Evolutionary conservation across 2,888 invertebrate genomes (phyloP), one percentile per base, ranked within the genome.

Genomic region (Choristoneura rosaceana): DNA sequence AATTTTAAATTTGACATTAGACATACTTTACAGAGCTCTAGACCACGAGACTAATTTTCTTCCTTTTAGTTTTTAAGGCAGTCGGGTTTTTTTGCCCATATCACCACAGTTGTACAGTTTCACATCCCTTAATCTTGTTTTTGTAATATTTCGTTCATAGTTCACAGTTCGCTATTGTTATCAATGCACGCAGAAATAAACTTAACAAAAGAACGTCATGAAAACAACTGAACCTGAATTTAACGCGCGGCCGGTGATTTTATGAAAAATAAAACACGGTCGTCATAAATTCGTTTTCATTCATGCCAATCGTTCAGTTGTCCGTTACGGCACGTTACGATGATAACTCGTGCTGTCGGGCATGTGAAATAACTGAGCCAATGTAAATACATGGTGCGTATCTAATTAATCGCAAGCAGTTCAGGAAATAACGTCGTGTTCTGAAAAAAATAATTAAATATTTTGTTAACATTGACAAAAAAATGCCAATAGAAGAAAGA

Each of bases 381-480:
- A 45, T 14, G 67, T 60, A 60, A 33, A 47, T 59, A 47, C 12
- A 60, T 60, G 59, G n/a, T 4, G 52, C 17, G 52, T 52, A 17
- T 17, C 52, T 15, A 8, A 17, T 52, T 52, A 17, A 52, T 52
- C 17, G 17, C 14, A 52, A 17, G 52, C 52, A 14, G 14, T 15
- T 50, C 8, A 1, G 15, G 7, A 8, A 50, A 50, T n/a, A 47
- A 47, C 3, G 10, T 43, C 43, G 12, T 43, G 43, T 12, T 43
- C 25, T 1, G 25, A 25, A 25, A 25, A 25, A 25, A 1, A 1
- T 25, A 1, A 1, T 25, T 25, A n/a, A n/a, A n/a, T n/a, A n/a
- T n/a, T 25, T 25, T 25, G 0, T 25, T 25, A 25, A 25, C 25
- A 25, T 25, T 25, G 2, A 25, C 25, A 25, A 25, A 1, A 25